Evolutionary conservation across 1,140 invertebrate genomes (phyloP).

Genomic region (Solenopsis fugax): DNA sequence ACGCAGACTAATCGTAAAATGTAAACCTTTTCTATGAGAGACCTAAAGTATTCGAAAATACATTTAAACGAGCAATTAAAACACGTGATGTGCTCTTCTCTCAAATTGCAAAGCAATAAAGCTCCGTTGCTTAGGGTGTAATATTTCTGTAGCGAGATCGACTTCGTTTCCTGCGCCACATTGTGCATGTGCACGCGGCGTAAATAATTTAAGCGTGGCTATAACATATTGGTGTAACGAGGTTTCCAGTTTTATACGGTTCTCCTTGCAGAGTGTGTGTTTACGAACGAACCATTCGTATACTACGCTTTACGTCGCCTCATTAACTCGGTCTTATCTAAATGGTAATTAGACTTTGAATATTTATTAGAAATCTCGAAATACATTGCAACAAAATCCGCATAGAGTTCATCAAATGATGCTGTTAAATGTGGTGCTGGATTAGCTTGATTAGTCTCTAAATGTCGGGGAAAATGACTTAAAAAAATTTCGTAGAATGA

Average conservation of each 20-base stretch:
- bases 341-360: slow-evolving; percentile 23
- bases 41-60: neutral
- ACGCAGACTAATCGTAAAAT: no score
- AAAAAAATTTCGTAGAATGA: no score
- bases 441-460: no score
- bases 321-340: slow-evolving; percentile 37
- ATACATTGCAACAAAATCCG: neutral
- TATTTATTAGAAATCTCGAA: slow-evolving; percentile 12
- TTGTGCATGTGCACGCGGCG: slow-evolving; percentile 30
- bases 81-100: neutral
- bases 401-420: neutral
- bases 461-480: no score
- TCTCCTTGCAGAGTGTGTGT: neutral
- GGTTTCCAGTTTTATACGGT: slow-evolving; percentile 32
- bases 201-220: slow-evolving; percentile 56
- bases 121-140: neutral
- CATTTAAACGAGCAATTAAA: neutral
- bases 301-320: slow-evolving; percentile 12
- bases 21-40: neutral
- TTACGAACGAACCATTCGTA: neutral
- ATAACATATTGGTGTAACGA: slow-evolving; percentile 53
- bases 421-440: neutral
- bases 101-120: slow-evolving; percentile 5
- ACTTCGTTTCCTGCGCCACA: slow-evolving; percentile 17
- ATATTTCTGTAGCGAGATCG: slow-evolving; percentile 34